Base-by-base conservation (phyloP, 2,113 vertebrate genomes). In the Dicentrarchus labrax region DNA sequence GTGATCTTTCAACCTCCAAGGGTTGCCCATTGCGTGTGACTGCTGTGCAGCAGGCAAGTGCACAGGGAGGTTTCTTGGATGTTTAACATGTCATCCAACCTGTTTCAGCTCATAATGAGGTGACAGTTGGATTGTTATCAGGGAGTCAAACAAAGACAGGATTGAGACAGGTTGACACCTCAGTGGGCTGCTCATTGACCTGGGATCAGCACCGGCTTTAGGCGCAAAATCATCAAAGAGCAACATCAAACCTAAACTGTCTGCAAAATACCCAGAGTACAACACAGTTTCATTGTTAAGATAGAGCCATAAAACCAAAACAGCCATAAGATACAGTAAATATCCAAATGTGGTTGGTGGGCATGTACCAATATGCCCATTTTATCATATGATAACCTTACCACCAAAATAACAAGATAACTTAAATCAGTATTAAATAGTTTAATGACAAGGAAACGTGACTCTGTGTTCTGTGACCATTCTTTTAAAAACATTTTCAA, bases 111-210 rank as follows among this genome's bases (percentile, higher is more conserved):
- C 80, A 87, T 82, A 86, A 91, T 80, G 82, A 90, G 78, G 61
- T 54, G 90, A 89, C 92, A 92, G 92, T 94, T 94, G 90, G 93
- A 95, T 94, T 87, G 88, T 89, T 93, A 94, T 94, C 93, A 85
- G 80, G 57, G 36, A 78, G 85, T 45, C 74, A 86, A 84, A 94
- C 92, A 92, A 93, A 90, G 79, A 82, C 65, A 56, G 76, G 80
- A 74, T 68, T 89, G 86, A 89, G 79, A 47, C 74, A 64, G 47
- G 43, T 54, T 86, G 84, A 88, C 88, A 91, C 78, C 61, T 84
- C 73, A 51, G 76, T 50, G 57, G 76, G 71, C 73, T 67, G 61
- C 78, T 82, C 60, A 17, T 8, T 87, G 87, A 82, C 76, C 87
- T 81, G 67, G 45, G 38, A 47, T 76, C 61, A 80, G 62, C 57